Evolutionary conservation across 2,113 vertebrate genomes (phyloP).

Genomic region (Podilymbus podiceps): DNA sequence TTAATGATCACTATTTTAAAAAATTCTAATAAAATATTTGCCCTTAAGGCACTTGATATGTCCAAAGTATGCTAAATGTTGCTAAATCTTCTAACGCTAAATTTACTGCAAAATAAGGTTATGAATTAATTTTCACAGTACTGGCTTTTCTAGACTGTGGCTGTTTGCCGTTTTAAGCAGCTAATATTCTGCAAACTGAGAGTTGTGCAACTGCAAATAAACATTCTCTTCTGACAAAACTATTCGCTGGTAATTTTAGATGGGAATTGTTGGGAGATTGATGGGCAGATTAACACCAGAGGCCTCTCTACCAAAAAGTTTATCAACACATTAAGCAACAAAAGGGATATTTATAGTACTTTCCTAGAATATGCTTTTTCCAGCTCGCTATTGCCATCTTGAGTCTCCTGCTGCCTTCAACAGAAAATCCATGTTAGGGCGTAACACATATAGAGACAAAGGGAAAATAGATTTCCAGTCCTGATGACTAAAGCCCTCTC

Average conservation of each 20-base stretch:
- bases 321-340: constrained; percentile 48
- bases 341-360: constrained; percentile 51
- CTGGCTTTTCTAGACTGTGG: not conserved
- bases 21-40: not conserved
- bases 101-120: not conserved
- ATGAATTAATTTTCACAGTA: not conserved
- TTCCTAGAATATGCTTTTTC: not conserved
- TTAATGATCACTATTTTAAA: not conserved
- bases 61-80: not conserved
- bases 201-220: constrained; percentile 22
- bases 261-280: constrained; percentile 39
- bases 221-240: constrained; percentile 26
- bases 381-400: constrained; percentile 69
- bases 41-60: not conserved
- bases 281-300: constrained; percentile 49
- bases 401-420: not conserved
- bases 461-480: not conserved
- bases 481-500: not conserved
- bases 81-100: not conserved
- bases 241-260: constrained; percentile 62
- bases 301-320: constrained; percentile 15
- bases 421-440: not conserved
- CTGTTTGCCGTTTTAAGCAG: constrained; percentile 14
- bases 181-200: constrained; percentile 4
- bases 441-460: not conserved